Base-by-base conservation (phyloP, 2,888 invertebrate genomes). In the Troides oblongomaculatus region DNA sequence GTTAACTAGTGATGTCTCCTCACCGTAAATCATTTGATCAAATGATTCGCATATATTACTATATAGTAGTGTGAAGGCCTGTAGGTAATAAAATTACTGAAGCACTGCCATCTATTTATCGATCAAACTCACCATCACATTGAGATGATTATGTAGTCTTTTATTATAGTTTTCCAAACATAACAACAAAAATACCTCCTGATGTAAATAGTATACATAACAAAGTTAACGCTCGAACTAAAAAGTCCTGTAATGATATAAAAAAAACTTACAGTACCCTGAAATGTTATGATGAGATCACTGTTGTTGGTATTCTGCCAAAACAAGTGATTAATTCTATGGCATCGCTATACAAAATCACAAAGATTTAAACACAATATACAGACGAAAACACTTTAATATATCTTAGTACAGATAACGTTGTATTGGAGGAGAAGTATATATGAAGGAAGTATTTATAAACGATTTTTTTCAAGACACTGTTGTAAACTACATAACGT, bases 261-360 rank as follows among this genome's bases (percentile, higher is more conserved):
- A 12, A 57, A 57, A 58, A 14, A 58, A 58, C 25, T 12, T 14
- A n/a, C 57, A 58, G 10, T 58, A 7, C 12, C 12, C 23, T 58
- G 57, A 56, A 58, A 58, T 23, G 23, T 58, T 53, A n/a, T n/a
- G 12, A 4, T 23, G 57, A 58, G 12, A 58, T 58, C 23, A 58
- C 23, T 23, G 7, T 58, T 23, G 3, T 58, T 58, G 57, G 57
- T 23, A 21, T 23, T 58, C n/a, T 8, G 57, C 57, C 57, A 58
- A 58, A 58, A 58, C 23, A 23, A 58, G 12, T 58, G 57, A 58
- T 58, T 58, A 58, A 58, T 58, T 58, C 14, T 53, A 53, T 53
- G 53, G 53, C 53, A 53, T n/a, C 0, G 53, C 18, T 53, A n/a
- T 53, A 53, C 53, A 53, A n/a, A 53, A 53, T 53, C n/a, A 53